Evolutionary conservation across 2,113 vertebrate species (phyloP).

Genomic region (Probosciger aterrimus): DNA sequence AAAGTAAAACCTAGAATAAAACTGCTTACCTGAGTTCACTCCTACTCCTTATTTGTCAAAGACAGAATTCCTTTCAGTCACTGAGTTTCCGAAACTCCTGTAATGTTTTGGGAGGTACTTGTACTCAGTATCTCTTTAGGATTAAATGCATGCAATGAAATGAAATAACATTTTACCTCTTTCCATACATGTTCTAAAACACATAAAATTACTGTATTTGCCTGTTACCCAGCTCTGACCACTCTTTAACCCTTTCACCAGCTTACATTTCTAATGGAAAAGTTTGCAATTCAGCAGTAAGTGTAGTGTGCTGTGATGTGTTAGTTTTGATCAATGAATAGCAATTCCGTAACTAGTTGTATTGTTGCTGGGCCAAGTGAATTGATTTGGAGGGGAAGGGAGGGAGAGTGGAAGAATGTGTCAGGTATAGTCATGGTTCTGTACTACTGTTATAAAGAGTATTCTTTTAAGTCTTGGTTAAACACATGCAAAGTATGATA

Average conservation of each 20-base stretch:
- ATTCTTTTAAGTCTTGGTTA: background rate
- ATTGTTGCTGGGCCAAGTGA: background rate
- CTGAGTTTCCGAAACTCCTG: background rate
- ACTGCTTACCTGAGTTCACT: background rate
- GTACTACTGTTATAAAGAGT: background rate
- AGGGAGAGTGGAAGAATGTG: background rate
- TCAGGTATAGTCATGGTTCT: background rate
- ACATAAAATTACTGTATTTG: background rate
- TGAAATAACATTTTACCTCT: background rate
- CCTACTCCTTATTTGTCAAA: background rate
- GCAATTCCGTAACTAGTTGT: constrained; percentile 45
- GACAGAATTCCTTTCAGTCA: background rate
- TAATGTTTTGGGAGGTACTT: background rate
- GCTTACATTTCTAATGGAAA: constrained; percentile 85
- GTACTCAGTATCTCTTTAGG: background rate
- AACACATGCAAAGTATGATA: background rate
- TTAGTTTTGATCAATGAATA: constrained; percentile 18
- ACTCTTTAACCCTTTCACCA: constrained; percentile 86
- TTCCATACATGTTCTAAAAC: background rate
- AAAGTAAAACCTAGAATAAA: background rate
- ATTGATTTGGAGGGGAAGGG: background rate
- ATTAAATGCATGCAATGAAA: background rate
- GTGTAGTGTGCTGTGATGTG: constrained; percentile 78
- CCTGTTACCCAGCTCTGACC: constrained; percentile 39
- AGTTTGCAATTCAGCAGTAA: constrained; percentile 85